Conservation (phyloP, 2,113 vertebrate species). For the Meles meles region DNA sequence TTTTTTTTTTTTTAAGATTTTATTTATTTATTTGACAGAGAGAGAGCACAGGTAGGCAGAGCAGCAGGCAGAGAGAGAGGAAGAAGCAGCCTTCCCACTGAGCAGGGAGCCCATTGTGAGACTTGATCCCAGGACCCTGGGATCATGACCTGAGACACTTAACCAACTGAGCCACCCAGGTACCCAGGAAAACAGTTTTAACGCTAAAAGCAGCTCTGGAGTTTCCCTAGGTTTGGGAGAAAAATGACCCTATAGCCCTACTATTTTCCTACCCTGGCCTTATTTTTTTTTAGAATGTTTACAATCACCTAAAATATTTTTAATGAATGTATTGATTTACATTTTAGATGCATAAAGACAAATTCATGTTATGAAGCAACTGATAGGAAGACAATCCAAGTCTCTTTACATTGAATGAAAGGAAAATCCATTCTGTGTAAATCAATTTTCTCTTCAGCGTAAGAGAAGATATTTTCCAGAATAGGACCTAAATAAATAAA, state of each 20-base stretch:
- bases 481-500: background rate
- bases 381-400: constrained; percentile 16
- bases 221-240: constrained; percentile 4
- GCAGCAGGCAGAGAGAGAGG: too few relatives aligned
- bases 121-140: too few relatives aligned
- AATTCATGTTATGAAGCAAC: background rate
- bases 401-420: background rate
- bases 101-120: too few relatives aligned
- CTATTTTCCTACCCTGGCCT: background rate
- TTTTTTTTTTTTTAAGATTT: too few relatives aligned
- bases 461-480: constrained; percentile 5
- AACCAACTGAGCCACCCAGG: too few relatives aligned
- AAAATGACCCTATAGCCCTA: background rate
- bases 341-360: constrained; percentile 13
- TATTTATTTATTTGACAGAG: too few relatives aligned
- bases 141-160: too few relatives aligned
- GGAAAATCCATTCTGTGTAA: constrained; percentile 1
- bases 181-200: background rate
- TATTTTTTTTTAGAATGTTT: background rate
- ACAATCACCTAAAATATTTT: constrained; percentile 6
- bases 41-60: too few relatives aligned
- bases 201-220: background rate
- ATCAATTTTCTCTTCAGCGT: constrained; percentile 34
- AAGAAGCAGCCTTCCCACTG: too few relatives aligned
- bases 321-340: background rate